Evolutionary conservation across 2,888 invertebrate species (phyloP).

Genomic region (Geotrupes spiniger): DNA sequence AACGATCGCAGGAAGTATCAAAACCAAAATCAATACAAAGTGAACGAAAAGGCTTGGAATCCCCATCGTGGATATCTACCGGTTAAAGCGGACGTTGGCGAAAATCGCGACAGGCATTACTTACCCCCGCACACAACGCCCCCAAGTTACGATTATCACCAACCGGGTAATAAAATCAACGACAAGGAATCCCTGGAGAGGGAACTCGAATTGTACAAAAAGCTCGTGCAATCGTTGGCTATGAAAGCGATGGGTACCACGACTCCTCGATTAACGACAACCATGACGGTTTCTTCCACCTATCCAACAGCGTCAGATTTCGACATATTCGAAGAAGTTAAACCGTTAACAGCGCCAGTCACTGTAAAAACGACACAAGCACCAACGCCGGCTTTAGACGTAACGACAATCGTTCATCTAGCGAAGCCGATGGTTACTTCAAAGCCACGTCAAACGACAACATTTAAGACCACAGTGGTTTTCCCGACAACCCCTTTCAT

Average conservation of each 20-base stretch:
- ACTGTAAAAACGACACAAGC: slow-evolving; percentile 39
- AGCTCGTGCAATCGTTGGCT: slow-evolving; percentile 37
- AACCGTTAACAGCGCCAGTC: slow-evolving; percentile 35
- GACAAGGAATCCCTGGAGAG: slow-evolving; percentile 29
- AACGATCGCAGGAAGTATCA: too few species aligned
- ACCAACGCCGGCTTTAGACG: slow-evolving; percentile 6
- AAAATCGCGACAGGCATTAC: slow-evolving; percentile 19
- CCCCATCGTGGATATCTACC: too few species aligned
- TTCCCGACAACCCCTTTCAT: slow-evolving; percentile 26
- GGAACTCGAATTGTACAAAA: slow-evolving; percentile 39
- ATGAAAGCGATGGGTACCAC: slow-evolving; percentile 48
- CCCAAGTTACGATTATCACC: slow-evolving; percentile 5
- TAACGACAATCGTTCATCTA: slow-evolving; percentile 2
- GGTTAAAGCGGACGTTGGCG: slow-evolving; percentile 5
- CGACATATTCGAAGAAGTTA: neutral
- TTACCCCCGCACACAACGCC: slow-evolving; percentile 20
- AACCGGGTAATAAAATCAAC: slow-evolving; percentile 17
- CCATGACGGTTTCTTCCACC: neutral
- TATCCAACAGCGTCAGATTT: neutral
- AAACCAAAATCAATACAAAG: too few species aligned
- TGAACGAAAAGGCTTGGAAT: too few species aligned
- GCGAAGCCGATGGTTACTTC: slow-evolving; percentile 3
- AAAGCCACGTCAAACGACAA: slow-evolving; percentile 7
- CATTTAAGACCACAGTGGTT: slow-evolving; percentile 40
- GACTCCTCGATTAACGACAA: slow-evolving; percentile 32